A percentile compares a stretch with the other conserved stretches of the same genome.
phyloP scores from a whole-genome alignment of 37 sponge, comb jelly and placozoan species.

The Spongilla lacustris region DNA sequence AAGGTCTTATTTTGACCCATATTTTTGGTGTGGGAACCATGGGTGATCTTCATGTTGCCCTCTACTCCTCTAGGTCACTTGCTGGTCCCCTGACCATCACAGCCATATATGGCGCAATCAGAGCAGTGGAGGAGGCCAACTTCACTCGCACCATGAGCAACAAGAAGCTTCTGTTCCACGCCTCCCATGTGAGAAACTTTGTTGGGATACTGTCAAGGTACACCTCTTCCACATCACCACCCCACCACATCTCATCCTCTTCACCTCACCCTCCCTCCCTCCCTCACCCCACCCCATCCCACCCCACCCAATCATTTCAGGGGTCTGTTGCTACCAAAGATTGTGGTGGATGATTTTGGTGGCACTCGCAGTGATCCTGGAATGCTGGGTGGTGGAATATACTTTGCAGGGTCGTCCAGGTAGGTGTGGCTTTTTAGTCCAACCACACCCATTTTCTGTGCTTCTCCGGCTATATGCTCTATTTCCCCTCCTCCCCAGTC shows the following conservation, averaged over 20 bases:
- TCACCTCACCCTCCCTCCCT: not conserved
- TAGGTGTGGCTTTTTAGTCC: constrained; percentile 19
- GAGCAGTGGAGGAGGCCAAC: constrained; percentile 77
- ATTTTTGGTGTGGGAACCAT: no score
- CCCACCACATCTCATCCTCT: constrained; percentile 18
- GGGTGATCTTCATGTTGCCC: constrained; percentile 5
- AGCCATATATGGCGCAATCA: constrained; percentile 53
- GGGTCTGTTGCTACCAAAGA: constrained; percentile 92
- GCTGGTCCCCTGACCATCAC: constrained; percentile 26
- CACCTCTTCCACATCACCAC: not conserved
- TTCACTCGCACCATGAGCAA: constrained; percentile 80
- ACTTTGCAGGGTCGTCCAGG: constrained; percentile 94
- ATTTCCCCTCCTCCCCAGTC: constrained; percentile 22
- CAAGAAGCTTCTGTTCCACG: constrained; percentile 86
- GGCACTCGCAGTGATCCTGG: constrained; percentile 91
- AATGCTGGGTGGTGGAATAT: constrained; percentile 92
- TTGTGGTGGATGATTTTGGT: constrained; percentile 93
- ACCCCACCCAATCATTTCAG: constrained; percentile 30
- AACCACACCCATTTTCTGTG: not conserved
- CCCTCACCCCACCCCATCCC: not conserved
- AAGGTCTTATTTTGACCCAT: no score
- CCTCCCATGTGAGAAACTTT: constrained; percentile 83
- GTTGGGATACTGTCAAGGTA: constrained; percentile 93
- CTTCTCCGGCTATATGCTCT: constrained; percentile 5
- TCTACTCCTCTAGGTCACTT: constrained; percentile 28